phyloP scores from a whole-genome alignment of 2,888 invertebrate species.

The Abrostola triplasia region DNA sequence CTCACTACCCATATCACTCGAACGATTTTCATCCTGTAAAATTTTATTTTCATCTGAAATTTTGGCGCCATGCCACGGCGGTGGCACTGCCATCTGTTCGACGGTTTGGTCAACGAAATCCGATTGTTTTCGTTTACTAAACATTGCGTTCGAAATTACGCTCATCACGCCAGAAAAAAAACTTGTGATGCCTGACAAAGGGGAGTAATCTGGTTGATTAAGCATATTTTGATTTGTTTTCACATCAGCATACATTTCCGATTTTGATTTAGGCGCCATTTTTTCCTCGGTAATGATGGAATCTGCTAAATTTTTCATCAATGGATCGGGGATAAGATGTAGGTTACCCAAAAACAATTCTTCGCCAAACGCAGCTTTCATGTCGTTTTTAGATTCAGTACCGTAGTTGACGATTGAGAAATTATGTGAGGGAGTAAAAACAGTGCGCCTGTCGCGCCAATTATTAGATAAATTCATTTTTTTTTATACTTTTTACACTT shows the following conservation, averaged over 20 bases:
- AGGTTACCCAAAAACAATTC: conserved; percentile 72
- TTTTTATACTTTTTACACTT: conserved; percentile 52
- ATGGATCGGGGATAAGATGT: conserved; percentile 74
- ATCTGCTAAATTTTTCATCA: conserved; percentile 82
- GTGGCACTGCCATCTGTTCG: conserved; percentile 65
- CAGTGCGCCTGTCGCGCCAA: conserved; percentile 73
- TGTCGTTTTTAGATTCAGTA: conserved; percentile 70
- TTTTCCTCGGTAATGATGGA: conserved; percentile 66
- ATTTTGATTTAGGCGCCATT: conserved; percentile 49
- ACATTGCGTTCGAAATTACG: conserved; percentile 73
- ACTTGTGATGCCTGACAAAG: conserved; percentile 70
- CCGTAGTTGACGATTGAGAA: conserved; percentile 70
- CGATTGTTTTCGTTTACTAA: conserved; percentile 68
- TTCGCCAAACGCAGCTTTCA: conserved; percentile 69
- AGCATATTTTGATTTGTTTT: conserved; percentile 34
- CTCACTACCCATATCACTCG: conserved; percentile 55
- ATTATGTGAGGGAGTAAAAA: conserved; percentile 68
- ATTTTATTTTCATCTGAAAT: conserved; percentile 76
- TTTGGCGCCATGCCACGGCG: conserved; percentile 75
- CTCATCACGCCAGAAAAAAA: conserved; percentile 78
- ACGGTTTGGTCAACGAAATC: conserved; percentile 70
- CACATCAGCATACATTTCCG: conserved; percentile 43
- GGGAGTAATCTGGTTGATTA: conserved; percentile 48
- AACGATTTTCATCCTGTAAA: conserved; percentile 56
- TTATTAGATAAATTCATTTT: conserved; percentile 75